phyloP scores from a whole-genome alignment of 2,888 invertebrate species.

The Mesopsocus fuscifrons region DNA sequence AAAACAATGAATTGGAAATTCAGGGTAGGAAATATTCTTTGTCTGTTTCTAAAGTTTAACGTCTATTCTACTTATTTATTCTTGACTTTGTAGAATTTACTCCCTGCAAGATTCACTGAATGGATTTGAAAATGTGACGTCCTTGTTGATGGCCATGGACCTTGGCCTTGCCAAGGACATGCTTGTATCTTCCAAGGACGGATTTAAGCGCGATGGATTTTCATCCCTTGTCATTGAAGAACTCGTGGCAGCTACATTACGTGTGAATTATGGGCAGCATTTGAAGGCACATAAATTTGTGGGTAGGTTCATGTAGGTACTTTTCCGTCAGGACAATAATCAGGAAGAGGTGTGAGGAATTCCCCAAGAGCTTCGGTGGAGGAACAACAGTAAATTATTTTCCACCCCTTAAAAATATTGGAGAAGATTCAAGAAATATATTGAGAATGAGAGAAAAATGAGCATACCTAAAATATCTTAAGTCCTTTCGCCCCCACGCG shows the following conservation, averaged over 20 bases:
- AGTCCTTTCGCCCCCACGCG: too few species aligned
- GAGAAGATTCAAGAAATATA: not conserved
- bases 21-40: not conserved
- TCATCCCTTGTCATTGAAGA: conserved; percentile 31
- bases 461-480: too few species aligned
- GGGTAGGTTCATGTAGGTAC: conserved; percentile 23
- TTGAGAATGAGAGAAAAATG: too few species aligned
- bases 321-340: not conserved
- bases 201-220: conserved; percentile 25
- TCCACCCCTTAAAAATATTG: too few species aligned
- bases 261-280: conserved; percentile 40
- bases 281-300: conserved; percentile 32
- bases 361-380: too few species aligned
- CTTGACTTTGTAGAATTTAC: conserved; percentile 32
- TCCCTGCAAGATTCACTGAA: conserved; percentile 29
- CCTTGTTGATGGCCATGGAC: conserved; percentile 32
- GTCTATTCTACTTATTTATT: conserved; percentile 19
- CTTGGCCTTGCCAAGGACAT: conserved; percentile 28
- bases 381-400: too few species aligned
- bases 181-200: conserved; percentile 22
- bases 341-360: too few species aligned
- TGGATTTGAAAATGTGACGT: conserved; percentile 29
- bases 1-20: conserved; percentile 4
- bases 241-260: conserved; percentile 30
- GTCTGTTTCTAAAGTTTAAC: conserved; percentile 10